A percentile compares a stretch with the other conserved stretches of the same genome.
These are phyloP conservation scores for Mormyrus proboscirostris DNA, from an alignment of 2,797 vertebrate genomes.

Conservation along the genomic window DNA sequence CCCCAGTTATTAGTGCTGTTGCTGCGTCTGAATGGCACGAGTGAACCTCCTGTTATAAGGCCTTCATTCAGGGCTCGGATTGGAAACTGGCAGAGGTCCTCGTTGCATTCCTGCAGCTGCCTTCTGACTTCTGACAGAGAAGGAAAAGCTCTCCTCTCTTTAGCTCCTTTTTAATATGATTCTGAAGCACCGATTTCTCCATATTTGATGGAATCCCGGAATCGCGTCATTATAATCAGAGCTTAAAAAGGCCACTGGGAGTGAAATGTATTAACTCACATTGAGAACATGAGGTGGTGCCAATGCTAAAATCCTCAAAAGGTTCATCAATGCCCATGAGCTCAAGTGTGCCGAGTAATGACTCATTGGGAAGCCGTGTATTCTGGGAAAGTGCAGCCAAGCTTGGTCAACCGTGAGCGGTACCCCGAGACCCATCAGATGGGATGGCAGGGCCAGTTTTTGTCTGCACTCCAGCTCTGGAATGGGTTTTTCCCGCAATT, in stretches of 20 bases:
- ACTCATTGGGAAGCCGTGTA: constrained; percentile 25
- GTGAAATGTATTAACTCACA: constrained; percentile 10
- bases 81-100: not conserved
- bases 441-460: not conserved
- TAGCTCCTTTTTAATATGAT: not conserved
- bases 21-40: not conserved
- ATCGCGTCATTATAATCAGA: not conserved
- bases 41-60: not conserved
- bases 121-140: not conserved
- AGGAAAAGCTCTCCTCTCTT: not conserved
- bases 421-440: not conserved
- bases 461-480: not conserved
- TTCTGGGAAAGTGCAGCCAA: constrained; percentile 30
- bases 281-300: constrained; percentile 16
- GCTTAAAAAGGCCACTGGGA: not conserved
- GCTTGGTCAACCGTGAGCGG: constrained; percentile 34
- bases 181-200: not conserved
- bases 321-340: constrained; percentile 45
- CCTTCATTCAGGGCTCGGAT: not conserved
- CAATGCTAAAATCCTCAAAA: constrained; percentile 46
- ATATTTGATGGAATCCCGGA: not conserved
- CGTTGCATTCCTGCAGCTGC: not conserved
- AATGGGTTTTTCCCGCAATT: not conserved
- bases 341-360: constrained; percentile 21
- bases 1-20: not conserved